Base-by-base conservation (phyloP, 2,797 vertebrate genomes). In the Fistularia commersonii region DNA sequence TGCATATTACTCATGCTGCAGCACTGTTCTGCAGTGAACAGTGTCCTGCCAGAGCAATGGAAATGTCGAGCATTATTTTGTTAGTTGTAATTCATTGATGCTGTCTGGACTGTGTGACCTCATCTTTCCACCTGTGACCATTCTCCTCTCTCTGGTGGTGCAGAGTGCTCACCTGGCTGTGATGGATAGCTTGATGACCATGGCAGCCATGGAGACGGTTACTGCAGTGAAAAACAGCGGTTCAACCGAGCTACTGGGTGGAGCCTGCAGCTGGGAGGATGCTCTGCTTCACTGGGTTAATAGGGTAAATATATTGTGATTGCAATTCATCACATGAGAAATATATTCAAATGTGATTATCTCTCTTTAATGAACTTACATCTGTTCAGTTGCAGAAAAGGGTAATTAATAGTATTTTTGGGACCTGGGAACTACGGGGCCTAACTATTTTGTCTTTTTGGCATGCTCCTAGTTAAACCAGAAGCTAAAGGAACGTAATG, bases 141-240 rank as follows among this genome's bases (percentile, higher is more conserved):
- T 62, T 52, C 54, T 56, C 35, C 50, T 51, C 55, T 35, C 54
- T 14, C 11, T 80, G 2, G 32, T 76, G 64, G 69, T 72, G 23
- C 84, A 97, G 95, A 91, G 86, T 61, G 91, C 93, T 58, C 95
- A 97, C 81, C 82, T 96, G 52, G 91, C 92, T 12, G 71, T 95
- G 80, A 95, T 95, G 0, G 94, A 97, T 44, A 88, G 91, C 36
- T 81, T 97, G 76, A 96, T 97, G 93, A 77, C 84, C 0, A 72
- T 90, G 64, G 93, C 90, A 52, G 91, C 92, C 67, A 87, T 91
- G 61, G 93, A 94, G 82, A 92, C 88, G 40, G 83, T 95, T 60
- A 80, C 83, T 59, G 82, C 80, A 0, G 84, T 80, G 54, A 90
- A 79, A 10, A 74, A 77, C 7, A 72, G 87, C 10, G 68, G 78